phyloP scores from a whole-genome alignment of 2,888 invertebrate species.

The Leucania comma region DNA sequence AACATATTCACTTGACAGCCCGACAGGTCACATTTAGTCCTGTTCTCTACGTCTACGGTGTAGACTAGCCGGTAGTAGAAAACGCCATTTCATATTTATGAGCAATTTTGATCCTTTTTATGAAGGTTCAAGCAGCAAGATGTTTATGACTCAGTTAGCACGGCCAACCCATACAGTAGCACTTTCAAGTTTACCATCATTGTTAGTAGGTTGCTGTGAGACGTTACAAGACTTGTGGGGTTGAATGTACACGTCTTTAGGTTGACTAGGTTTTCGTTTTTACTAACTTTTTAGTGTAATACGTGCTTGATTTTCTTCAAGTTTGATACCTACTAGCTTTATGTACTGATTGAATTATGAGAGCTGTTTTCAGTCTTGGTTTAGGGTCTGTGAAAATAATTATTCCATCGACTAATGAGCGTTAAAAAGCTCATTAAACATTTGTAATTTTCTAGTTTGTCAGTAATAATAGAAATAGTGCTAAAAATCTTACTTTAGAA shows the following conservation, averaged over 20 bases:
- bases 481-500: not conserved
- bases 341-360: not conserved
- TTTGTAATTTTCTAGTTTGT: too few species aligned
- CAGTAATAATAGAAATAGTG: not conserved
- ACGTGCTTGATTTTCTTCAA: conserved; percentile 15
- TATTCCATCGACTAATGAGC: not conserved
- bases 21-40: not conserved
- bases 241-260: conserved; percentile 33
- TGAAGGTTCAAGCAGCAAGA: conserved; percentile 64
- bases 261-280: conserved; percentile 11
- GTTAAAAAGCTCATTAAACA: not conserved
- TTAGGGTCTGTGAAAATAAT: not conserved
- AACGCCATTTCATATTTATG: conserved; percentile 76
- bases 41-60: not conserved
- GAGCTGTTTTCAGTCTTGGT: not conserved
- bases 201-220: conserved; percentile 35
- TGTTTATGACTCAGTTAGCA: conserved; percentile 71
- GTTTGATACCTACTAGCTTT: not conserved
- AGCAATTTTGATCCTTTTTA: conserved; percentile 75
- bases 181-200: conserved; percentile 49
- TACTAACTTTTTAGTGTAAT: conserved; percentile 9
- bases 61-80: conserved; percentile 67
- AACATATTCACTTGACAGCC: not conserved
- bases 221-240: conserved; percentile 35
- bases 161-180: conserved; percentile 46